These are phyloP conservation scores for Leptodirus hochenwartii DNA, from an alignment of 2,888 invertebrate species.

Conservation along the genomic window DNA sequence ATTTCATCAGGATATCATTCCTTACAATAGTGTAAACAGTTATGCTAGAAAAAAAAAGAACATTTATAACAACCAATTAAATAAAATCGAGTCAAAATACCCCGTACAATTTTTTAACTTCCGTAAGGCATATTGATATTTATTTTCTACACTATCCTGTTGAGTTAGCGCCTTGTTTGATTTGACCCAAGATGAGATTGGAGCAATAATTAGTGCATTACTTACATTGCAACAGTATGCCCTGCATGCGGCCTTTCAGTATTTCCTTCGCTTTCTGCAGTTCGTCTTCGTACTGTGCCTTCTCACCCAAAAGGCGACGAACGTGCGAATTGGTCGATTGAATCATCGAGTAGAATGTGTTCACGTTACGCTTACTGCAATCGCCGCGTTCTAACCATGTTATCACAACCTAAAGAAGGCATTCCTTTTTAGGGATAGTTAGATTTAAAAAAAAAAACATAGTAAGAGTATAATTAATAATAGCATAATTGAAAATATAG, in stretches of 20 bases:
- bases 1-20: too few relatives aligned
- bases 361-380: slow-evolving; percentile 79
- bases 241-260: slow-evolving; percentile 69
- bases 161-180: too few relatives aligned
- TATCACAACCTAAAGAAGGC: slow-evolving; percentile 40
- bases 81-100: too few relatives aligned
- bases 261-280: slow-evolving; percentile 67
- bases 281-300: slow-evolving; percentile 75
- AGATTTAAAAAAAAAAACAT: slow-evolving; percentile 22
- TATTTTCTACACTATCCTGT: too few relatives aligned
- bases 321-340: slow-evolving; percentile 90
- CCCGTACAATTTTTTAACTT: too few relatives aligned
- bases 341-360: slow-evolving; percentile 88
- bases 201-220: slow-evolving; percentile 24
- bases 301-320: slow-evolving; percentile 67
- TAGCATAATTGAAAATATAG: slow-evolving; percentile 1
- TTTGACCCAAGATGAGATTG: too few relatives aligned
- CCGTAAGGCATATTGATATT: too few relatives aligned
- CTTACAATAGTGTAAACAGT: too few relatives aligned
- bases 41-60: too few relatives aligned
- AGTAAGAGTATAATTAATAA: slow-evolving; percentile 3
- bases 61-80: too few relatives aligned
- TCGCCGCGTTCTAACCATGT: slow-evolving; percentile 91
- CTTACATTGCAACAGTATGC: slow-evolving; percentile 84
- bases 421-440: neutral